These are phyloP conservation scores for Ips nitidus DNA, from an alignment of 1,140 invertebrate species.

Conservation along the genomic window DNA sequence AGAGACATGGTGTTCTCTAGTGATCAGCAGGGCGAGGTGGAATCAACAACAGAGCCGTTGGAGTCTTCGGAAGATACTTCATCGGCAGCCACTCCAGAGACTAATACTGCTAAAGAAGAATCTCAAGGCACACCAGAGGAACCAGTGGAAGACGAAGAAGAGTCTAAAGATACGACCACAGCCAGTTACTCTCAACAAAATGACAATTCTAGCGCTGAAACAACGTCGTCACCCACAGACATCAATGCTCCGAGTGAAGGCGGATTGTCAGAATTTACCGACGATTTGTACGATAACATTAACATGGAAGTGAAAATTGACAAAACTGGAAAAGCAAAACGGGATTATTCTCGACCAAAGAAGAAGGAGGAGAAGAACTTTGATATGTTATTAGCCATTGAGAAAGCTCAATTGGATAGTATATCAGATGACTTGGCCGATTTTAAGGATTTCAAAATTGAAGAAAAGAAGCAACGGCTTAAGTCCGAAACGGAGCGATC, in stretches of 20 bases:
- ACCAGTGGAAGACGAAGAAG: slow-evolving; percentile 1
- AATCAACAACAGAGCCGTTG: neutral
- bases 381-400: slow-evolving; percentile 50
- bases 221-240: neutral
- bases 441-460: slow-evolving; percentile 11
- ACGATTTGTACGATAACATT: slow-evolving; percentile 54
- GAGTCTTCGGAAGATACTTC: neutral
- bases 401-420: slow-evolving; percentile 50
- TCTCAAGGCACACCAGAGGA: neutral
- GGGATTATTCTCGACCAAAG: slow-evolving; percentile 53
- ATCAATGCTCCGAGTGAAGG: neutral
- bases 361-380: slow-evolving; percentile 53
- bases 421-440: slow-evolving; percentile 46
- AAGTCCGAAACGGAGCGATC: slow-evolving; percentile 51
- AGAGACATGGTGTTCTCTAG: slow-evolving; percentile 39
- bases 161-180: neutral
- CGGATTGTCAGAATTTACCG: slow-evolving; percentile 40
- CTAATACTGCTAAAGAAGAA: neutral
- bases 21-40: slow-evolving; percentile 27
- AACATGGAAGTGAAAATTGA: slow-evolving; percentile 60
- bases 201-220: neutral
- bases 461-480: slow-evolving; percentile 45
- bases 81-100: neutral
- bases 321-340: slow-evolving; percentile 52
- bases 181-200: neutral